Evolutionary conservation across 2,113 vertebrate genomes (phyloP).

Genomic region (Rhinopithecus roxellana): DNA sequence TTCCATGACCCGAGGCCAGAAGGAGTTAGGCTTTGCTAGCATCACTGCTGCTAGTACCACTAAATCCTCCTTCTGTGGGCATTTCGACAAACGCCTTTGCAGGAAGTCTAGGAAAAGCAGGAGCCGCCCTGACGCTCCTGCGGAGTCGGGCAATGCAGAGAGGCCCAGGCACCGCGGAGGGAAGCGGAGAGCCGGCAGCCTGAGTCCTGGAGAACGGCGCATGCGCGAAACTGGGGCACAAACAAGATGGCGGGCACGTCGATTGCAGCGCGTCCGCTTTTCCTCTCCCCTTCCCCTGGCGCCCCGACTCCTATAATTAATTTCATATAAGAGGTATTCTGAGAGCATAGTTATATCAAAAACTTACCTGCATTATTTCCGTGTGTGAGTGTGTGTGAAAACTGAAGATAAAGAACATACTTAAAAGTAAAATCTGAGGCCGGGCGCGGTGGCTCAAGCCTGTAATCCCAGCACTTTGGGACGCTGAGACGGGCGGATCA

Average conservation of each 20-base stretch:
- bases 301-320: slow-evolving; percentile 3
- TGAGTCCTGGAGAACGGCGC: slow-evolving; percentile 71
- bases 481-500: too few relatives aligned
- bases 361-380: background rate
- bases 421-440: slow-evolving; percentile 2
- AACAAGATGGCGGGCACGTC: slow-evolving; percentile 83
- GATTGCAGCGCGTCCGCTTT: slow-evolving; percentile 55
- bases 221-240: slow-evolving; percentile 75
- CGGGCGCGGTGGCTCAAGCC: too few relatives aligned
- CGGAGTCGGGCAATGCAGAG: slow-evolving; percentile 52
- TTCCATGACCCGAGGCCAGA: slow-evolving; percentile 99
- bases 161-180: slow-evolving; percentile 44
- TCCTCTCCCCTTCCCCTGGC: slow-evolving; percentile 45
- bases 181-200: slow-evolving; percentile 71
- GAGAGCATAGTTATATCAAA: background rate
- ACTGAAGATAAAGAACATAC: background rate
- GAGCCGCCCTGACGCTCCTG: slow-evolving; percentile 59
- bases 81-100: slow-evolving; percentile 82
- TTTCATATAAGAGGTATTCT: background rate
- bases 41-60: slow-evolving; percentile 89
- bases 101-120: slow-evolving; percentile 24
- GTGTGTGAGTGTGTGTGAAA: background rate
- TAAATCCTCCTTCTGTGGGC: slow-evolving; percentile 94
- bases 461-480: too few relatives aligned
- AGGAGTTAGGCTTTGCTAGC: slow-evolving; percentile 98